These are phyloP conservation scores for Cryptomyrus ogoouensis DNA, from an alignment of 2,113 vertebrate species.

Conservation along the genomic window DNA sequence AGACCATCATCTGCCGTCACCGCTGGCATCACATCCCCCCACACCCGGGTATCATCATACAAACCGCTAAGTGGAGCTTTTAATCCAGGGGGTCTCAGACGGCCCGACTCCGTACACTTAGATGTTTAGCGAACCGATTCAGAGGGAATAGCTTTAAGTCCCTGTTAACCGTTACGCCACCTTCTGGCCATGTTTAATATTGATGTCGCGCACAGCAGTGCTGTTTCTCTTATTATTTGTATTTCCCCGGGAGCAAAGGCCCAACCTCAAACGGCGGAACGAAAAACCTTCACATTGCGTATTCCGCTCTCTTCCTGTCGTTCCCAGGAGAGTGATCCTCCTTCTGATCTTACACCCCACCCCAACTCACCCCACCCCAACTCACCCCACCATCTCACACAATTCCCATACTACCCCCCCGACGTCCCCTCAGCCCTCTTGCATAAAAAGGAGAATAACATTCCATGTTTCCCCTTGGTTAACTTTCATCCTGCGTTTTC, in stretches of 20 bases:
- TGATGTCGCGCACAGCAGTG: not conserved
- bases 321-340: constrained; percentile 13
- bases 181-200: constrained; percentile 5
- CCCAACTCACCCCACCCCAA: not conserved
- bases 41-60: not conserved
- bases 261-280: not conserved
- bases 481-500: constrained; percentile 39
- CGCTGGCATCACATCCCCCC: not conserved
- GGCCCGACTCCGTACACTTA: not conserved
- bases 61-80: not conserved
- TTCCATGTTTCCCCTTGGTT: constrained; percentile 47
- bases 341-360: not conserved
- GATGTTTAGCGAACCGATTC: not conserved
- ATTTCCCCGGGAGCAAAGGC: not conserved
- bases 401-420: constrained; percentile 16
- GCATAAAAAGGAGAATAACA: constrained; percentile 38
- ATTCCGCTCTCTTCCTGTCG: not conserved
- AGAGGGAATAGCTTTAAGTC: not conserved
- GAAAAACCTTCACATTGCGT: not conserved
- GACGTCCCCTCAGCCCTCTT: constrained; percentile 13
- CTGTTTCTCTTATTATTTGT: not conserved
- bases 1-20: not conserved
- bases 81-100: not conserved
- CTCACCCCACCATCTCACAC: not conserved
- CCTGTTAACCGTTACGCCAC: not conserved